phyloP scores from a whole-genome alignment of 2,888 invertebrate genomes.

The Tupiocoris notatus region DNA sequence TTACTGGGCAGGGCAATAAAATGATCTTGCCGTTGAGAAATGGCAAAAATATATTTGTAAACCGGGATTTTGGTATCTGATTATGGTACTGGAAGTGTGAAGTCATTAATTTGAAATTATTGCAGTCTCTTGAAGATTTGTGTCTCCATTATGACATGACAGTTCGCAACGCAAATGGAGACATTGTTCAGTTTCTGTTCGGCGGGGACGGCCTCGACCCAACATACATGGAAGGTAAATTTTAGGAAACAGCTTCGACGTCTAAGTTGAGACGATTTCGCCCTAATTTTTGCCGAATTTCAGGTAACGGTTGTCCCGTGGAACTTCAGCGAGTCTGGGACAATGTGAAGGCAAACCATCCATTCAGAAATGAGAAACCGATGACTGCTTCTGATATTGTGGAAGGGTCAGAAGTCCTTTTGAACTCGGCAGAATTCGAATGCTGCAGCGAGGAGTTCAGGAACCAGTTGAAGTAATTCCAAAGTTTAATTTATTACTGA shows the following conservation, averaged over 20 bases:
- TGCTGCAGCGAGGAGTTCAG: conserved; percentile 69
- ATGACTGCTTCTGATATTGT: conserved; percentile 65
- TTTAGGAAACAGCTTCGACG: background rate
- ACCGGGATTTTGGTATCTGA: too few species aligned
- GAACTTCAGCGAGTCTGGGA: conserved; percentile 80
- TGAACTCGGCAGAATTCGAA: conserved; percentile 56
- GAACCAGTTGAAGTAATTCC: conserved; percentile 67
- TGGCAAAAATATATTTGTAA: too few species aligned
- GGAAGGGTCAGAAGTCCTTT: conserved; percentile 54
- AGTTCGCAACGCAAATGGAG: conserved; percentile 87
- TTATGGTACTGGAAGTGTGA: conserved; percentile 4
- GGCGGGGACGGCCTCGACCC: conserved; percentile 97
- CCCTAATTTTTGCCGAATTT: conserved; percentile 37
- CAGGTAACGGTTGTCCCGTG: conserved; percentile 78
- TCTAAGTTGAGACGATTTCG: background rate
- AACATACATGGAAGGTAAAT: conserved; percentile 84
- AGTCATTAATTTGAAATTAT: conserved; percentile 43
- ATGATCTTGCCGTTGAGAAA: background rate
- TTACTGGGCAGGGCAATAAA: background rate
- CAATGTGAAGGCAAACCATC: conserved; percentile 74
- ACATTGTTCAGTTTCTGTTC: conserved; percentile 90
- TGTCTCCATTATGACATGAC: conserved; percentile 95
- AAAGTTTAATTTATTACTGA: background rate
- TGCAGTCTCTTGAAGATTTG: conserved; percentile 88
- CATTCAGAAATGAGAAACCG: conserved; percentile 68